These are phyloP conservation scores for Danio tinwini DNA, from an alignment of 2,797 vertebrate species.

Conservation along the genomic window DNA sequence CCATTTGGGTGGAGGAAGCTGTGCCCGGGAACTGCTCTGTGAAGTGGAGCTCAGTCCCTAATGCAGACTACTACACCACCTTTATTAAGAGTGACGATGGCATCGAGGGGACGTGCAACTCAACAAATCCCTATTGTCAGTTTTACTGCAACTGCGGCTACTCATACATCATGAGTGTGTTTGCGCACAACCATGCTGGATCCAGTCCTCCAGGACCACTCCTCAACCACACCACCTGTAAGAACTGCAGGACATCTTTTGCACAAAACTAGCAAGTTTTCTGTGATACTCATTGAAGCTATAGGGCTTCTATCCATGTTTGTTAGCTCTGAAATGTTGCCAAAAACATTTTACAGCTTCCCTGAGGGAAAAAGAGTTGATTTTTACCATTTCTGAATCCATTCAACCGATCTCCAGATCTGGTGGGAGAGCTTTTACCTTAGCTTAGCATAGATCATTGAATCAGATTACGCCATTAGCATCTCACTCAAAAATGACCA, in stretches of 20 bases:
- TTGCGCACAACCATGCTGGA: conserved; percentile 86
- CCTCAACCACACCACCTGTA: conserved; percentile 88
- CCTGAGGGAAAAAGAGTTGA: no score
- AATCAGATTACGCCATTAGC: no score
- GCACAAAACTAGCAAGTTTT: no score
- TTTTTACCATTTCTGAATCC: no score
- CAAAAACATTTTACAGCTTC: no score
- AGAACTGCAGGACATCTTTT: conserved; percentile 58
- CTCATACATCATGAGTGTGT: conserved; percentile 87
- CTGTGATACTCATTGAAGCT: no score
- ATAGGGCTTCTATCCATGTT: no score
- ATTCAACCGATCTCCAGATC: no score
- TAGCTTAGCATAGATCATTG: no score
- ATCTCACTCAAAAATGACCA: no score
- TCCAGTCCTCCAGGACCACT: conserved; percentile 81
- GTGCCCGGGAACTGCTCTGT: conserved; percentile 81
- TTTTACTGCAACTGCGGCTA: conserved; percentile 87
- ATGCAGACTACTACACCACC: conserved; percentile 81
- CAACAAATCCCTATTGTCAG: conserved; percentile 79
- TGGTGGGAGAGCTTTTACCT: no score
- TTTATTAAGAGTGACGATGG: conserved; percentile 86
- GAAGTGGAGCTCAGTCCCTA: conserved; percentile 76
- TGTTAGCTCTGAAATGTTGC: no score
- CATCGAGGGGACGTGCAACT: conserved; percentile 83
- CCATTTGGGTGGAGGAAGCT: conserved; percentile 74